These are phyloP conservation scores for Grus americana DNA, from an alignment of 2,113 vertebrate genomes.

Conservation along the genomic window DNA sequence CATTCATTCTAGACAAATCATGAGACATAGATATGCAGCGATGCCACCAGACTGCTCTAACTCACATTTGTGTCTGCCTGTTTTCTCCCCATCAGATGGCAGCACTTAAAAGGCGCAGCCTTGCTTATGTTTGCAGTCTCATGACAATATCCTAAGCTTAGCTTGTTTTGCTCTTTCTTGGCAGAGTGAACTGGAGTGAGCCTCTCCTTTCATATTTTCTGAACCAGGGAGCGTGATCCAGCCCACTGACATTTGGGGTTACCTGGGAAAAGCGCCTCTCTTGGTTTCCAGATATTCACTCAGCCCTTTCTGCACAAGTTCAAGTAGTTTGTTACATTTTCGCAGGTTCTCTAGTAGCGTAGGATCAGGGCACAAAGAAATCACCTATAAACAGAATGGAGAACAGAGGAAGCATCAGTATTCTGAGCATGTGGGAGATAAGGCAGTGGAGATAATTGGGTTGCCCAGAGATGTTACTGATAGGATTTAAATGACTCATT, in stretches of 20 bases:
- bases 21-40: accelerated
- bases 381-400: slow-evolving; percentile 75
- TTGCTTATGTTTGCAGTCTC: not conserved
- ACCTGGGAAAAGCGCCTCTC: slow-evolving; percentile 85
- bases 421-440: not conserved
- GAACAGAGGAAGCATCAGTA: slow-evolving; percentile 18
- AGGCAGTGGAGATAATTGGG: not conserved
- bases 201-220: not conserved
- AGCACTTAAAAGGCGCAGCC: slow-evolving; percentile 42
- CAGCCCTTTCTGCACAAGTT: slow-evolving; percentile 90
- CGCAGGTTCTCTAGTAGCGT: slow-evolving; percentile 78
- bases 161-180: not conserved
- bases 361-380: slow-evolving; percentile 83
- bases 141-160: not conserved
- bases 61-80: not conserved
- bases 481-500: slow-evolving; percentile 1
- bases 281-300: slow-evolving; percentile 91
- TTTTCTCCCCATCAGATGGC: slow-evolving; percentile 46
- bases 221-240: not conserved
- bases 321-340: slow-evolving; percentile 81
- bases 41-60: not conserved
- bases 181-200: not conserved
- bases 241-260: not conserved
- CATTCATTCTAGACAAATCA: not conserved
- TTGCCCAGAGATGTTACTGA: not conserved